phyloP scores from a whole-genome alignment of 2,888 invertebrate species.

The Hyles lineata region DNA sequence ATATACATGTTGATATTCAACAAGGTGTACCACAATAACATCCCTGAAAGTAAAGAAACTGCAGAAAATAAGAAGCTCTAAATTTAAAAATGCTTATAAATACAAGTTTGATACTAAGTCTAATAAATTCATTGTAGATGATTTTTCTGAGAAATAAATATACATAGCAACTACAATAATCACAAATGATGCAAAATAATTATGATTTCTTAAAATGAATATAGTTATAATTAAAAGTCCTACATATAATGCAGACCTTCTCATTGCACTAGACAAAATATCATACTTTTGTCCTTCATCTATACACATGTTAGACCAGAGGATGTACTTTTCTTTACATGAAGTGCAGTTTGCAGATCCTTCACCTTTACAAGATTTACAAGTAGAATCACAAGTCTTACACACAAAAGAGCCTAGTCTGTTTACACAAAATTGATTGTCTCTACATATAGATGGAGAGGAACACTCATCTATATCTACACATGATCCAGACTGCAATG shows the following conservation, averaged over 20 bases:
- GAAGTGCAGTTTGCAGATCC: constrained; percentile 93
- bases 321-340: constrained; percentile 83
- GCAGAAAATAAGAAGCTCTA: not conserved
- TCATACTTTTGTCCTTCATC: constrained; percentile 54
- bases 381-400: constrained; percentile 92
- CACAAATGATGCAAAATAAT: constrained; percentile 54
- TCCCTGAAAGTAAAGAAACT: not conserved
- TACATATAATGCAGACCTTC: constrained; percentile 59
- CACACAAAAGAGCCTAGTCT: constrained; percentile 92
- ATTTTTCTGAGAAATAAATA: constrained; percentile 63
- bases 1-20: no score
- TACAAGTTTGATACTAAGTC: constrained; percentile 48
- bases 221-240: constrained; percentile 59
- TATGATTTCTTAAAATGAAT: constrained; percentile 55
- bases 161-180: constrained; percentile 56
- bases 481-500: constrained; percentile 88
- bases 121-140: constrained; percentile 48
- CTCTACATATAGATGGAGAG: constrained; percentile 76
- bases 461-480: constrained; percentile 94
- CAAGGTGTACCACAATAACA: no score
- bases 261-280: constrained; percentile 53
- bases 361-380: constrained; percentile 92
- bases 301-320: constrained; percentile 70
- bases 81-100: constrained; percentile 21
- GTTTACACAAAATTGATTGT: constrained; percentile 93